Conservation (phyloP, 2,888 invertebrate genomes). For the Galerucella calmariensis region DNA sequence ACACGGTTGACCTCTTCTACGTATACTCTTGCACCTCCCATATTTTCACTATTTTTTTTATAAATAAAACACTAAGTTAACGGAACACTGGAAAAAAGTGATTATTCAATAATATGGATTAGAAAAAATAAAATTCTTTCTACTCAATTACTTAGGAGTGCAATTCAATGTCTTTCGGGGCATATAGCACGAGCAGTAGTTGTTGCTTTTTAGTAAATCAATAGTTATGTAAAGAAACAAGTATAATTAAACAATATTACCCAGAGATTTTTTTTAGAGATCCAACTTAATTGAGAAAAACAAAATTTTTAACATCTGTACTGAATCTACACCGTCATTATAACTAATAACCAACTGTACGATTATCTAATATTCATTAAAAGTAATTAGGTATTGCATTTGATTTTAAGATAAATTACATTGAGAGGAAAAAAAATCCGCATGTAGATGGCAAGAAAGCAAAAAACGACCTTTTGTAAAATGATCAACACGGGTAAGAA, state of each 20-base stretch:
- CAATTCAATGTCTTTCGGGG: no score
- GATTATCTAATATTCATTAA: conserved; percentile 27
- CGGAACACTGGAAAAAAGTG: not conserved
- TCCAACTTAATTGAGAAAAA: not conserved
- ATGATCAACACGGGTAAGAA: conserved; percentile 45
- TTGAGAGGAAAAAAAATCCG: conserved; percentile 13
- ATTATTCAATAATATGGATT: no score
- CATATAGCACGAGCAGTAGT: no score
- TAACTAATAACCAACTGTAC: not conserved
- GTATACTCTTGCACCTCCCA: not conserved
- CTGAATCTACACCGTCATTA: not conserved
- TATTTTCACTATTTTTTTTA: not conserved
- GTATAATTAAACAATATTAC: not conserved
- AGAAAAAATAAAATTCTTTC: no score
- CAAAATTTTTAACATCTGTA: not conserved
- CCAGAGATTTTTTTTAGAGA: not conserved
- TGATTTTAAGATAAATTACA: conserved; percentile 27
- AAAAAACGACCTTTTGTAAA: conserved; percentile 39
- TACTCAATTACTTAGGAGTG: no score
- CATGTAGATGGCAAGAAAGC: conserved; percentile 27
- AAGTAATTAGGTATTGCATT: conserved; percentile 23
- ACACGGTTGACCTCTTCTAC: conserved; percentile 29
- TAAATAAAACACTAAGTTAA: not conserved
- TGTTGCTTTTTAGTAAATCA: no score
- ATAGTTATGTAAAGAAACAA: no score